Evolutionary conservation across 2,113 vertebrate genomes (phyloP).

Genomic region (Campylorhamphus procurvoides): DNA sequence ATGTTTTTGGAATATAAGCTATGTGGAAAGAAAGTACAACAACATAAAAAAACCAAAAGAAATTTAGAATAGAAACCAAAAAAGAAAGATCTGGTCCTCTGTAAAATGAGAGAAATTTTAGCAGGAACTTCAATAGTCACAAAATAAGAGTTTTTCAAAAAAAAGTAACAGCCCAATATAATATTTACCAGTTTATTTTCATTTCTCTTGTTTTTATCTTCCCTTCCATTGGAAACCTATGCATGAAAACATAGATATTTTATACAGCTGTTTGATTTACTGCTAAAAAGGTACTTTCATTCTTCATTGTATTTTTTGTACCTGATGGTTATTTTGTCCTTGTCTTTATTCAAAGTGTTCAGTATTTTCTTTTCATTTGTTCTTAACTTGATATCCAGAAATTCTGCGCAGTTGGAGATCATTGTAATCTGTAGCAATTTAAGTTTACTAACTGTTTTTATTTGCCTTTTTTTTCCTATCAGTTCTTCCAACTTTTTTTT

Average conservation of each 20-base stretch:
- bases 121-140: not conserved
- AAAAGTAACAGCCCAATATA: not conserved
- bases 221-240: slow-evolving; percentile 92
- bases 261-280: slow-evolving; percentile 13
- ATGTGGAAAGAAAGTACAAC: not conserved
- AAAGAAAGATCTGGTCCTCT: not conserved
- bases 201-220: slow-evolving; percentile 96
- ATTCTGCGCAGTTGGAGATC: slow-evolving; percentile 88
- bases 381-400: slow-evolving; percentile 89
- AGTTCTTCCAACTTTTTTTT: not conserved
- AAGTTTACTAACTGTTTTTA: not conserved
- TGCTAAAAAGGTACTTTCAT: not conserved
- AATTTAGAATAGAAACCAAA: slow-evolving; percentile 3
- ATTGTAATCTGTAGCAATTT: slow-evolving; percentile 81
- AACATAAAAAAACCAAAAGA: not conserved
- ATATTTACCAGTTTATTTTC: slow-evolving; percentile 95
- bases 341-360: slow-evolving; percentile 92
- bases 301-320: slow-evolving; percentile 50
- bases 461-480: not conserved
- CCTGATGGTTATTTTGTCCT: slow-evolving; percentile 90
- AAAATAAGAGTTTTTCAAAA: not conserved
- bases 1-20: not conserved
- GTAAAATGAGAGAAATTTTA: not conserved
- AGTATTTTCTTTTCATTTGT: slow-evolving; percentile 90
- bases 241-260: slow-evolving; percentile 46